phyloP scores from a whole-genome alignment of 1,140 invertebrate species.

The Neoseiulus cucumeris region DNA sequence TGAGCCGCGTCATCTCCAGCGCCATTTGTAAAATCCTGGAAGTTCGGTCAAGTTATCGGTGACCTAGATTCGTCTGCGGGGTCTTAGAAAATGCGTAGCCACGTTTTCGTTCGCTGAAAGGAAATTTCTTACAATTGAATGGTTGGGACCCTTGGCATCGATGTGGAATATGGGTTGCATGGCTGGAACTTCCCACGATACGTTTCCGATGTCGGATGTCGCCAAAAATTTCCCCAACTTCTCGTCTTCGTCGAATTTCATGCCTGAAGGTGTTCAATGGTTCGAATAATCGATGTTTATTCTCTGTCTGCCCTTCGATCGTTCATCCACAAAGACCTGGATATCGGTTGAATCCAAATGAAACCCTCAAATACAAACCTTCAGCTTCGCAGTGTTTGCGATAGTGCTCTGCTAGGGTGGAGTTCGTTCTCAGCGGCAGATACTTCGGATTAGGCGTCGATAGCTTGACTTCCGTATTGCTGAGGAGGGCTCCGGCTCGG shows the following conservation, averaged over 20 bases:
- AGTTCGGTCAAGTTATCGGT: too few species aligned
- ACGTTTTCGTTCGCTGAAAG: too few species aligned
- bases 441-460: not conserved
- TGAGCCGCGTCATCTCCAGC: too few species aligned
- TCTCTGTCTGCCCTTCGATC: not conserved
- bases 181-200: constrained; percentile 23
- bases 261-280: not conserved
- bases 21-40: too few species aligned
- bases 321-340: not conserved
- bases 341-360: not conserved
- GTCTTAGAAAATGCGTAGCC: too few species aligned
- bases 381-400: constrained; percentile 18
- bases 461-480: constrained; percentile 22
- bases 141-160: constrained; percentile 20
- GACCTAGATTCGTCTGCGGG: too few species aligned
- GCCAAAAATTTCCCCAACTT: constrained; percentile 6
- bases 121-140: constrained; percentile 16
- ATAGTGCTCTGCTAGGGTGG: constrained; percentile 18
- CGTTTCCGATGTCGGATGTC: constrained; percentile 23
- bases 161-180: constrained; percentile 24
- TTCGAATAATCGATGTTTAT: not conserved
- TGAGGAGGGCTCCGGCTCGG: constrained; percentile 23
- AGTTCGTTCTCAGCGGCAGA: constrained; percentile 20
- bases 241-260: constrained; percentile 5
- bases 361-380: too few species aligned